Percentiles rank a stretch among this genome's conserved stretches.
phyloP scores from a whole-genome alignment of 1,140 invertebrate genomes.

The Achroia grisella region DNA sequence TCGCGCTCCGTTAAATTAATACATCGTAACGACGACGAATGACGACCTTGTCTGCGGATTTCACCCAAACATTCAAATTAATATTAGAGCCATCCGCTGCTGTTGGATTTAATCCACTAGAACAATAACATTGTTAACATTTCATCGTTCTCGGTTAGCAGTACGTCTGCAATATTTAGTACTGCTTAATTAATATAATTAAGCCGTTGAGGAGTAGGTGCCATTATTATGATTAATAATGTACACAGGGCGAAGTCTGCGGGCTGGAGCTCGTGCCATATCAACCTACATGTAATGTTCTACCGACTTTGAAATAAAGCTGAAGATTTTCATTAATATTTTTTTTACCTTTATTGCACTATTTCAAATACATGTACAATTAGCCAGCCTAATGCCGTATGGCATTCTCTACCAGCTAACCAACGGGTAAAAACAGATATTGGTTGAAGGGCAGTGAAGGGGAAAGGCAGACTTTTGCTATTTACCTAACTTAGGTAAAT shows the following conservation, averaged over 20 bases:
- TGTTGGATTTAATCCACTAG: conserved; percentile 55
- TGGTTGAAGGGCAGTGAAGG: too few relatives aligned
- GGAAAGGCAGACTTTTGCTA: too few relatives aligned
- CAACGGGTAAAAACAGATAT: too few relatives aligned
- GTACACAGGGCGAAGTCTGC: conserved; percentile 16
- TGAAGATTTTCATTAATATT: too few relatives aligned
- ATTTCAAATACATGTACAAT: too few relatives aligned
- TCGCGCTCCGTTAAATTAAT: conserved; percentile 35
- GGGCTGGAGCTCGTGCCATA: too few relatives aligned
- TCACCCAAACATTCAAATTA: conserved; percentile 55
- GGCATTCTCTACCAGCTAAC: too few relatives aligned
- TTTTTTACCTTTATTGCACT: too few relatives aligned
- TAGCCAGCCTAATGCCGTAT: too few relatives aligned
- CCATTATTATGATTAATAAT: conserved; percentile 19
- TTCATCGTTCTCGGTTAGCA: conserved; percentile 52
- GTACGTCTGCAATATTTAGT: conserved; percentile 50
- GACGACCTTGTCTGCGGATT: conserved; percentile 43
- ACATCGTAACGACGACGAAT: conserved; percentile 31
- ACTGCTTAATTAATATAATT: conserved; percentile 61
- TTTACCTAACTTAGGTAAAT: too few relatives aligned
- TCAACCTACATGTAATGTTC: too few relatives aligned
- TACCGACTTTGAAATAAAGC: too few relatives aligned
- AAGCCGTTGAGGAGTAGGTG: conserved; percentile 14
- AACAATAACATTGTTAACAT: conserved; percentile 69
- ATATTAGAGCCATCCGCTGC: conserved; percentile 44